Conservation (phyloP, 2,797 vertebrate species). For the Eospalax fontanierii region DNA sequence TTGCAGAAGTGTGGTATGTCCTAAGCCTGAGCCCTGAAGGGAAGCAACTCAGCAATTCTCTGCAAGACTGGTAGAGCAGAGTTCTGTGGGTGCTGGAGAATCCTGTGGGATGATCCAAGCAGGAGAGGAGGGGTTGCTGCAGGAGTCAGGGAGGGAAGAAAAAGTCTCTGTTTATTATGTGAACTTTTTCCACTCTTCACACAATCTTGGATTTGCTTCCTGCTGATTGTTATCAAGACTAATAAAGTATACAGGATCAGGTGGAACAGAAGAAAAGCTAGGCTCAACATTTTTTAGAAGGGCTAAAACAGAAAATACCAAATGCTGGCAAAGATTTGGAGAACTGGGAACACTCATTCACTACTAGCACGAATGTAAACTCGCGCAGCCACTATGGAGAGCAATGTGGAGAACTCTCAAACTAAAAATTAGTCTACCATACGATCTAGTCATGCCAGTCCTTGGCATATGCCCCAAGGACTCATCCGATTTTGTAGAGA, state of each 20-base stretch:
- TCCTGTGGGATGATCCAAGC: background rate
- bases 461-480: too few relatives aligned
- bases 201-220: slow-evolving; percentile 23
- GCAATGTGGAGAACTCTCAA: too few relatives aligned
- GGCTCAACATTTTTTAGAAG: background rate
- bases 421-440: too few relatives aligned
- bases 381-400: too few relatives aligned
- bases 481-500: too few relatives aligned
- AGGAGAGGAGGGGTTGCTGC: background rate
- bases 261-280: background rate
- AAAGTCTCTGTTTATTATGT: background rate
- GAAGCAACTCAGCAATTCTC: background rate
- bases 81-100: background rate
- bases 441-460: too few relatives aligned
- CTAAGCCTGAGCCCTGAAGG: background rate
- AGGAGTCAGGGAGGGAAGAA: background rate
- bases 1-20: background rate
- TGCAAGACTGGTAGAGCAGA: background rate
- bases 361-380: too few relatives aligned
- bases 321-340: too few relatives aligned
- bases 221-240: slow-evolving; percentile 6
- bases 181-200: background rate
- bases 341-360: too few relatives aligned
- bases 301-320: too few relatives aligned
- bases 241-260: background rate